These are phyloP conservation scores for Bubo blakistoni DNA, from an alignment of 2,113 vertebrate species.

Conservation along the genomic window DNA sequence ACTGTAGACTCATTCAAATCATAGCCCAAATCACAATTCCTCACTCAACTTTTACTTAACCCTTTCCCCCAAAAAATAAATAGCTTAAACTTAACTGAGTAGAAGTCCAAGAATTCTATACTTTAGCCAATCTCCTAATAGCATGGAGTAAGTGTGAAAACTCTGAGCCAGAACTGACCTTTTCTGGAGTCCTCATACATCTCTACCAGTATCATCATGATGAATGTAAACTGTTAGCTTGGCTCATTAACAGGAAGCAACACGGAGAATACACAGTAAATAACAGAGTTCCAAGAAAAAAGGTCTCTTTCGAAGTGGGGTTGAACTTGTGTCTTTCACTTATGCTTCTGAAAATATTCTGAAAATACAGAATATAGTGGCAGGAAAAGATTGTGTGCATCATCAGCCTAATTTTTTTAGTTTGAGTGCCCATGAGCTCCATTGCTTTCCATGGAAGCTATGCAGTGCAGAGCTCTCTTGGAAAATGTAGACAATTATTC, in stretches of 20 bases:
- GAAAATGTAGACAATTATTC: not conserved
- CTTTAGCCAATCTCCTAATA: not conserved
- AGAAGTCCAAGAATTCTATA: not conserved
- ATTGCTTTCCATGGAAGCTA: not conserved
- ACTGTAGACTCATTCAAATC: not conserved
- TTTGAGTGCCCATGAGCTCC: not conserved
- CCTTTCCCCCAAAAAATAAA: not conserved
- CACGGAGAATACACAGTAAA: not conserved
- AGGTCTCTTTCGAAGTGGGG: not conserved
- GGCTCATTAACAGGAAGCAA: not conserved
- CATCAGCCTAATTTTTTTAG: not conserved
- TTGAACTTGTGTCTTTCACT: not conserved
- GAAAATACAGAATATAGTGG: not conserved
- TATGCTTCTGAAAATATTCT: not conserved
- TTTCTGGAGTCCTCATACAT: not conserved
- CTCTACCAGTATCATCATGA: not conserved
- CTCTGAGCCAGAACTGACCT: not conserved
- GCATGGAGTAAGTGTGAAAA: not conserved
- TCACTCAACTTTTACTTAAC: not conserved
- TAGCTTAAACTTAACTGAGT: not conserved
- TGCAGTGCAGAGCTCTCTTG: not conserved
- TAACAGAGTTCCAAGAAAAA: not conserved
- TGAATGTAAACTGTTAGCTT: not conserved
- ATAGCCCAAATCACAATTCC: not conserved
- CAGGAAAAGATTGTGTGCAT: not conserved